phyloP scores from a whole-genome alignment of 1,140 invertebrate genomes.

The Nephotettix cincticeps region DNA sequence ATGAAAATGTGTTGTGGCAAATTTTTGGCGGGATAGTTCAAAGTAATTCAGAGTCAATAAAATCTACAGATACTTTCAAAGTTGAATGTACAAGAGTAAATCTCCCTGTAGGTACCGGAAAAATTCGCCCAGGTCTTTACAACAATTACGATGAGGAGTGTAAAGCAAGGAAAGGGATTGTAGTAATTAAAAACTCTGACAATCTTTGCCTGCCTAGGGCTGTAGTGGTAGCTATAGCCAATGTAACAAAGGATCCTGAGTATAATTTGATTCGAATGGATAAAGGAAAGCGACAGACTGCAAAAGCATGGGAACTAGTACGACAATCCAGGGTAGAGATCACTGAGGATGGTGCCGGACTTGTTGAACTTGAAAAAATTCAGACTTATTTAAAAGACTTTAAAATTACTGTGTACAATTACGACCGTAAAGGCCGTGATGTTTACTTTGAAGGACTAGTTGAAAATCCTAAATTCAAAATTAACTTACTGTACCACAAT shows the following conservation, averaged over 20 bases:
- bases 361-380: not conserved
- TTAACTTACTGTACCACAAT: not conserved
- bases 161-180: conserved; percentile 12
- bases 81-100: conserved; percentile 1
- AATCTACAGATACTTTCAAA: not conserved
- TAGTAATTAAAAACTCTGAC: conserved; percentile 15
- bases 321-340: not conserved
- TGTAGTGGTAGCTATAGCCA: not conserved
- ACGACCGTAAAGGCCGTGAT: not conserved
- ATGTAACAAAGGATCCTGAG: not conserved
- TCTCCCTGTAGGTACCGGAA: not conserved
- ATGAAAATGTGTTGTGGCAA: not conserved
- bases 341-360: not conserved
- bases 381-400: not conserved
- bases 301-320: not conserved
- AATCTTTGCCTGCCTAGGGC: conserved; percentile 8
- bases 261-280: not conserved
- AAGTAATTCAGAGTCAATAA: conserved; percentile 1
- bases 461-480: not conserved
- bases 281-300: not conserved
- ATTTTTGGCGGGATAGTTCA: not conserved
- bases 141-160: conserved; percentile 11
- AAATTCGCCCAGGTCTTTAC: not conserved
- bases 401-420: conserved; percentile 11
- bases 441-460: not conserved